These are phyloP conservation scores for Aldabrachelys gigantea DNA, from an alignment of 2,113 vertebrate species.

Conservation along the genomic window DNA sequence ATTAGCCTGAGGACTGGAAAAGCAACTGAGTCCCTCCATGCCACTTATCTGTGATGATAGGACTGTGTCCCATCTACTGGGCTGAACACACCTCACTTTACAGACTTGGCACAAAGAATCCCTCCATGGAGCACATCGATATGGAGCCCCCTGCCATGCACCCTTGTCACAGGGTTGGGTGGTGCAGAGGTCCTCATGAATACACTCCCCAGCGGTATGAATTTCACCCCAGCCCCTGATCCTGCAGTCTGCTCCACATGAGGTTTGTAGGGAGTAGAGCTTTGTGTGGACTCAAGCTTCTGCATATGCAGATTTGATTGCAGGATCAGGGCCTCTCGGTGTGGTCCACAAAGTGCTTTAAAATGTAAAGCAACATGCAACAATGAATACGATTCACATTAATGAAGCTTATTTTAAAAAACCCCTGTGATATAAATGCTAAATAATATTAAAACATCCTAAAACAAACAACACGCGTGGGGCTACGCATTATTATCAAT, in stretches of 20 bases:
- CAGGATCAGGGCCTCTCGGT: fast-evolving
- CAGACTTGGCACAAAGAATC: not conserved
- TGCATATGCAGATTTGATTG: fast-evolving
- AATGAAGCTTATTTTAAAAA: not conserved
- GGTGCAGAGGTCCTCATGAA: fast-evolving
- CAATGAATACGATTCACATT: not conserved
- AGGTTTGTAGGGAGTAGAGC: not conserved
- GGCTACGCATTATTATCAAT: fast-evolving
- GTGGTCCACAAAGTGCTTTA: not conserved
- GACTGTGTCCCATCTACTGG: not conserved
- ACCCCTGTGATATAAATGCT: not conserved
- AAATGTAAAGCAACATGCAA: not conserved
- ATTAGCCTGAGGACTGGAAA: not conserved
- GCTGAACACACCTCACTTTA: fast-evolving
- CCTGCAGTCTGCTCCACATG: fast-evolving
- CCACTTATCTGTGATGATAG: not conserved
- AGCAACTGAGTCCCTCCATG: no score
- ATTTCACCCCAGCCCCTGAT: fast-evolving
- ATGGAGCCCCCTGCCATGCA: fast-evolving
- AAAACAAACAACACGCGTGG: not conserved
- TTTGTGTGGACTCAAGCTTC: not conserved
- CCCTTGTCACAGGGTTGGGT: fast-evolving
- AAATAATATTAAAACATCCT: fast-evolving
- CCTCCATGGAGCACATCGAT: fast-evolving
- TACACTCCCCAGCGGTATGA: not conserved